A percentile compares a stretch with the other conserved stretches of the same genome.
phyloP scores from a whole-genome alignment of 2,888 invertebrate genomes.

The Napeogenes inachia region DNA sequence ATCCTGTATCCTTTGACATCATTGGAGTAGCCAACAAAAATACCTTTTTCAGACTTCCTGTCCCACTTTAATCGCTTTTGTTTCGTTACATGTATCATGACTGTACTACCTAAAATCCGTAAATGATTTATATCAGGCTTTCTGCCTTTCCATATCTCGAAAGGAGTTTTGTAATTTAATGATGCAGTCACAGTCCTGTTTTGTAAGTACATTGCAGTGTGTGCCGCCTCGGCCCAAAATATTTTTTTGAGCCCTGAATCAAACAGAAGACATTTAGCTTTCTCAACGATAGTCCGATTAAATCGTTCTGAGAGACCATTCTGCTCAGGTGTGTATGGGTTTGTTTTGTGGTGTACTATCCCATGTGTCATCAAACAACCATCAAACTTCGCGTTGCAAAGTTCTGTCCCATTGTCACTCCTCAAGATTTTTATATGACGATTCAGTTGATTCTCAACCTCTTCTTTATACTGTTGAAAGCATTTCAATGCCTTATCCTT shows the following conservation, averaged over 20 bases:
- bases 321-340: slow-evolving; percentile 39
- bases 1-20: slow-evolving; percentile 10
- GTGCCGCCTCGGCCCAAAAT: slow-evolving; percentile 17
- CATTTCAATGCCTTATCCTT: slow-evolving; percentile 34
- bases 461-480: slow-evolving; percentile 34
- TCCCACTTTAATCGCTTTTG: slow-evolving; percentile 33
- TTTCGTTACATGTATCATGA: slow-evolving; percentile 31
- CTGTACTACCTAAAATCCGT: slow-evolving; percentile 27
- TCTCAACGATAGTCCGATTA: slow-evolving; percentile 21
- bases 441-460: slow-evolving; percentile 37
- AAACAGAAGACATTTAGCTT: slow-evolving; percentile 12
- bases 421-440: slow-evolving; percentile 33
- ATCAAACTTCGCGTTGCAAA: slow-evolving; percentile 18
- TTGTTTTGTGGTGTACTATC: slow-evolving; percentile 38
- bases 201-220: slow-evolving; percentile 18
- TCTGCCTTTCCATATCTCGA: slow-evolving; percentile 29
- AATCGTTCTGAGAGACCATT: slow-evolving; percentile 32
- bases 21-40: slow-evolving; percentile 33
- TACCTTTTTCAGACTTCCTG: slow-evolving; percentile 30
- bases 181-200: slow-evolving; percentile 10
- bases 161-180: slow-evolving; percentile 22
- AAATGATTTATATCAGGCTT: slow-evolving; percentile 27
- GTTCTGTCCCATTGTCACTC: slow-evolving; percentile 23
- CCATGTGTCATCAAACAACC: slow-evolving; percentile 27
- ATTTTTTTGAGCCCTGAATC: slow-evolving; percentile 7